Evolutionary conservation across 1,140 invertebrate species (phyloP).

Genomic region (Bombus pascuorum): DNA sequence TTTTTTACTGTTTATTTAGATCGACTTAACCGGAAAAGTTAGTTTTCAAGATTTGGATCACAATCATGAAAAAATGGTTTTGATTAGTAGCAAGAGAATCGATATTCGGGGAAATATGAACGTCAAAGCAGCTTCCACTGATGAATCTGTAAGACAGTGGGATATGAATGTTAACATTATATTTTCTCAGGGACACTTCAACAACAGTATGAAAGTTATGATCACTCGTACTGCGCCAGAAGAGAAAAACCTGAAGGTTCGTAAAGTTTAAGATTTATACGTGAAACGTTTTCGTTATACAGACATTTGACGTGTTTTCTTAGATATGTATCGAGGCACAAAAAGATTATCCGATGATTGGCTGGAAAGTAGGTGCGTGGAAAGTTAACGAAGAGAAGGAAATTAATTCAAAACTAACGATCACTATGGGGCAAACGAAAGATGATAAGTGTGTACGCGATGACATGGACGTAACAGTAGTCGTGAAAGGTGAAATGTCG

Average conservation of each 20-base stretch:
- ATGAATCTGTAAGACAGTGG: constrained; percentile 70
- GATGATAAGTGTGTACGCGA: constrained; percentile 68
- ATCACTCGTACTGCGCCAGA: constrained; percentile 72
- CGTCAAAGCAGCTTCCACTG: constrained; percentile 57
- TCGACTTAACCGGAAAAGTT: constrained; percentile 62
- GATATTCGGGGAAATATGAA: constrained; percentile 65
- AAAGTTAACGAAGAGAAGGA: constrained; percentile 64
- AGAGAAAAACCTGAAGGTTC: constrained; percentile 73
- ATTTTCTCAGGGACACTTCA: constrained; percentile 64
- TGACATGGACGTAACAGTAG: constrained; percentile 59
- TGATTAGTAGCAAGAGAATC: constrained; percentile 49
- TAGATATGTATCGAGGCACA: constrained; percentile 76
- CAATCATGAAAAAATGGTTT: constrained; percentile 11
- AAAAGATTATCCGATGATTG: constrained; percentile 66
- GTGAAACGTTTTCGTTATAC: neutral
- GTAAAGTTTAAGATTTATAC: neutral
- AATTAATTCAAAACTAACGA: constrained; percentile 67
- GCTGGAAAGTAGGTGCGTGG: constrained; percentile 39
- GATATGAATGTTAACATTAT: constrained; percentile 72
- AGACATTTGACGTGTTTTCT: neutral
- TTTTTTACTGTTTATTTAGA: constrained; percentile 37
- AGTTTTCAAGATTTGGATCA: constrained; percentile 52
- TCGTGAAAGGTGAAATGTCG: constrained; percentile 62
- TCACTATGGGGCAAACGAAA: constrained; percentile 71
- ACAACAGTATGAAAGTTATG: constrained; percentile 69